Conservation (phyloP, 1,140 invertebrate genomes). For the Neodiprion pinetum region DNA sequence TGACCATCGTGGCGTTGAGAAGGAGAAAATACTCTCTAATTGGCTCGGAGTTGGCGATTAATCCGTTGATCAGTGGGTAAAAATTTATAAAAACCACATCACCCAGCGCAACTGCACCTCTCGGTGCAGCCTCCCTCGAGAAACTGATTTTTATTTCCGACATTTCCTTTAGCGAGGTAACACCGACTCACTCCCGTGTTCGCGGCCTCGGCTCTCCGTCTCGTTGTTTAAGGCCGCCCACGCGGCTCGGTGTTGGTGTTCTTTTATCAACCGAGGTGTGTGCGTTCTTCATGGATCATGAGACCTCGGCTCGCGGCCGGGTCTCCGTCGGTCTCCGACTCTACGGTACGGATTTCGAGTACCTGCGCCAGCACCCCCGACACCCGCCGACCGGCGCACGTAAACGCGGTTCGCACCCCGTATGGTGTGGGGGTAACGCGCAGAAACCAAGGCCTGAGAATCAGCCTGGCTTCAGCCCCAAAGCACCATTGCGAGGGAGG, state of each 20-base stretch:
- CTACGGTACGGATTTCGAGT: not conserved
- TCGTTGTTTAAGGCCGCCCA: conserved; percentile 1
- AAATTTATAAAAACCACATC: not conserved
- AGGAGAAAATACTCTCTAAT: too few relatives aligned
- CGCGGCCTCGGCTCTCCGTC: not conserved
- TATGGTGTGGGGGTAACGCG: not conserved
- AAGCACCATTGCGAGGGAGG: too few relatives aligned
- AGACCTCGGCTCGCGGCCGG: not conserved
- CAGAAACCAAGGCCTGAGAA: too few relatives aligned
- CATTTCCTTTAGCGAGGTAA: conserved; percentile 23
- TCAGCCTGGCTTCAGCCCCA: too few relatives aligned
- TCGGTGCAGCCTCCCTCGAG: conserved; percentile 8
- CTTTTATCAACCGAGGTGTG: not conserved
- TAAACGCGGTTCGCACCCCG: not conserved
- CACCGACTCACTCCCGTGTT: conserved; percentile 1
- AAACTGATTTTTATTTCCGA: conserved; percentile 31
- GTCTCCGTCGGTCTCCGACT: not conserved
- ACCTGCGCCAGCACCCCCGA: not conserved
- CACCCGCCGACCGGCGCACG: not conserved
- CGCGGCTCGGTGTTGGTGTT: not conserved
- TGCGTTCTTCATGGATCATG: not conserved
- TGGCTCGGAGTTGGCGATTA: too few relatives aligned
- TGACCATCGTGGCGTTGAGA: not conserved
- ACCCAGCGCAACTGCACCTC: not conserved
- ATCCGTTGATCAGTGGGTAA: not conserved